phyloP scores from a whole-genome alignment of 2,113 vertebrate species.

The Takifugu flavidus region DNA sequence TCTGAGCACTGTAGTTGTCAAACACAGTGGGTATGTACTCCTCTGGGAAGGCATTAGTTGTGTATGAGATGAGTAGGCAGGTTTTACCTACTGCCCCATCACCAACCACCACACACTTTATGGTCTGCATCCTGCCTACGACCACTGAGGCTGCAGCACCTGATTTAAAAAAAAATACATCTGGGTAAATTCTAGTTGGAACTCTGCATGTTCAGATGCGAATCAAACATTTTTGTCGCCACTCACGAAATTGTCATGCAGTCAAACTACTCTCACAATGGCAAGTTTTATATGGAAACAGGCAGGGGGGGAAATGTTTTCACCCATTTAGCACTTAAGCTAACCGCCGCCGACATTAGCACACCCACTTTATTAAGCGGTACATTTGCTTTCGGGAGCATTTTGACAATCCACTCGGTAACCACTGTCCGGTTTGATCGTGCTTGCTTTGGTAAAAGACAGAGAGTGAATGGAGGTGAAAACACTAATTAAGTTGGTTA shows the following conservation, averaged over 20 bases:
- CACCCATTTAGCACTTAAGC: conserved; percentile 36
- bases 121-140: conserved; percentile 91
- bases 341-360: conserved; percentile 46
- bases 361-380: conserved; percentile 25
- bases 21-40: conserved; percentile 95
- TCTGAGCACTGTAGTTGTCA: conserved; percentile 94
- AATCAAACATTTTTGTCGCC: neutral
- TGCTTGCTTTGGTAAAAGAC: neutral
- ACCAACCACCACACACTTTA: conserved; percentile 94
- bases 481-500: neutral
- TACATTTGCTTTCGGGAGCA: neutral
- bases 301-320: neutral
- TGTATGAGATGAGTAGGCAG: conserved; percentile 92
- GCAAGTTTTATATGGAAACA: too few relatives aligned
- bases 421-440: too few relatives aligned
- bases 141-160: conserved; percentile 75
- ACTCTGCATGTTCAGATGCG: neutral
- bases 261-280: too few relatives aligned
- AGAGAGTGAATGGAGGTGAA: fast-evolving
- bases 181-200: conserved; percentile 17
- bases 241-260: neutral
- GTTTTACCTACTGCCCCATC: conserved; percentile 96
- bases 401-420: too few relatives aligned
- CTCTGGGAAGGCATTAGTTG: conserved; percentile 91
- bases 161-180: conserved; percentile 33